Evolutionary conservation across 2,797 vertebrate species (phyloP).

Genomic region (Mycteria americana): DNA sequence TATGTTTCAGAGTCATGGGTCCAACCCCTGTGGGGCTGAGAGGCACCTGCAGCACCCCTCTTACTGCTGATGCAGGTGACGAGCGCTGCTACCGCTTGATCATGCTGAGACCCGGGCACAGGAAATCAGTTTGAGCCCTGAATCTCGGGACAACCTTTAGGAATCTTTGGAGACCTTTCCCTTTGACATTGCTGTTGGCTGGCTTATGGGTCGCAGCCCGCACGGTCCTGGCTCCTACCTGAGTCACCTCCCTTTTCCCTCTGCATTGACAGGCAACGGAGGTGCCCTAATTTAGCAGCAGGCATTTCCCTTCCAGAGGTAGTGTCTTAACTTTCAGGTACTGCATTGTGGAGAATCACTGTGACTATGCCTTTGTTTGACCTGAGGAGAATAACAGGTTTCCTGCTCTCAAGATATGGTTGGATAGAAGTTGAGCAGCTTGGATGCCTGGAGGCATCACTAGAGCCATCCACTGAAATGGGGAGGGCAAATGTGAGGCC

Average conservation of each 20-base stretch:
- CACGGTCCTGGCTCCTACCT: neutral
- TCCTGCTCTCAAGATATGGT: neutral
- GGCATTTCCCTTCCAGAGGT: neutral
- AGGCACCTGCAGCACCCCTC: neutral
- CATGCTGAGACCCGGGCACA: neutral
- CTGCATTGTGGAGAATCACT: neutral
- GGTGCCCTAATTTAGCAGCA: neutral
- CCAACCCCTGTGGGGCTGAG: neutral
- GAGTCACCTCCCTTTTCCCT: neutral
- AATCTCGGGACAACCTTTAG: neutral
- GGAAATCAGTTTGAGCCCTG: neutral
- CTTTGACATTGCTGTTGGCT: neutral
- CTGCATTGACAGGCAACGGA: neutral
- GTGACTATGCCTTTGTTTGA: neutral
- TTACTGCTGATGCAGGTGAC: neutral
- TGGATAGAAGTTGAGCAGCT: neutral
- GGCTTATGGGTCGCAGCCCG: fast-evolving
- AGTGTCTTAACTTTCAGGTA: neutral
- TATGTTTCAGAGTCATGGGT: neutral
- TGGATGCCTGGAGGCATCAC: neutral
- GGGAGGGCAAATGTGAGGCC: neutral
- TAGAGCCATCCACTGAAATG: neutral
- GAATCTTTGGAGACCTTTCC: neutral
- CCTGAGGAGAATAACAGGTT: neutral
- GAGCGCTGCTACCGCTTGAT: neutral